Conservation (phyloP, 2,888 invertebrate species). For the Orchesella flavescens region DNA sequence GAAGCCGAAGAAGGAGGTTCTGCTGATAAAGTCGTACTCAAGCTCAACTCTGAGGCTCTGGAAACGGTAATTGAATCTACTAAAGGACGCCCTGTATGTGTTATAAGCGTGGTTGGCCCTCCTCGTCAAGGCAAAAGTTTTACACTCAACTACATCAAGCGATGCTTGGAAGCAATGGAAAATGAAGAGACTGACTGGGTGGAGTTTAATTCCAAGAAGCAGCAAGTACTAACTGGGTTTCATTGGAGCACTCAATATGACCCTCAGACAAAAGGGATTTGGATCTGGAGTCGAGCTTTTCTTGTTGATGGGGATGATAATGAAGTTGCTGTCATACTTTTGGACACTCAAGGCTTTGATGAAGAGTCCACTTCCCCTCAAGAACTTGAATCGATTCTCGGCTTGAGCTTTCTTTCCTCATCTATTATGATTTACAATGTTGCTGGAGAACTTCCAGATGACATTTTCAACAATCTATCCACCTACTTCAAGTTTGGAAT, state of each 20-base stretch:
- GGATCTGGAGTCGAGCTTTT: constrained; percentile 72
- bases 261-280: constrained; percentile 22
- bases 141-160: constrained; percentile 69
- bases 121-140: constrained; percentile 72
- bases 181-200: constrained; percentile 64
- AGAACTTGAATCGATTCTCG: constrained; percentile 61
- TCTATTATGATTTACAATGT: constrained; percentile 65
- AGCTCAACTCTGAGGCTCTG: constrained; percentile 31
- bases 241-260: constrained; percentile 66
- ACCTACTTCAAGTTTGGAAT: constrained; percentile 63
- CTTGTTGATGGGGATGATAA: constrained; percentile 70
- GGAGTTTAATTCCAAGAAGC: constrained; percentile 40
- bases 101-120: constrained; percentile 71
- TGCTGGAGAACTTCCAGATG: constrained; percentile 50
- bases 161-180: constrained; percentile 70
- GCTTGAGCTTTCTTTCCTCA: constrained; percentile 60
- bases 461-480: constrained; percentile 50
- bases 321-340: constrained; percentile 59
- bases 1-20: neutral
- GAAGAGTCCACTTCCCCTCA: constrained; percentile 59
- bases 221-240: constrained; percentile 13
- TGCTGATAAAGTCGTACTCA: neutral
- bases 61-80: constrained; percentile 15
- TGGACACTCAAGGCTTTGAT: constrained; percentile 70
- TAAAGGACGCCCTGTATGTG: constrained; percentile 31